Conservation (phyloP, 2,888 invertebrate species). For the Minunthozetes semirufus region DNA sequence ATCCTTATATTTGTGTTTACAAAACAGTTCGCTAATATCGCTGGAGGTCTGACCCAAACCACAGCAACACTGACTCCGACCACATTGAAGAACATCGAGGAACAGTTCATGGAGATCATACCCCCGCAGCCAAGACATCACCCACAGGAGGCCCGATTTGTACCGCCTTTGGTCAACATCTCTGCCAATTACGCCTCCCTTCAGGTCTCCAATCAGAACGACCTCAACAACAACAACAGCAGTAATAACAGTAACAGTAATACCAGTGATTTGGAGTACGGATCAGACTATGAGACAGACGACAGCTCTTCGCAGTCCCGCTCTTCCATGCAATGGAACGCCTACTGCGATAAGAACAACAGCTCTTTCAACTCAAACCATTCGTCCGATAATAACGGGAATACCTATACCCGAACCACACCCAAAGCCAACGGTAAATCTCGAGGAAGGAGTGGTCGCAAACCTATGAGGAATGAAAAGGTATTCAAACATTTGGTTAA, state of each 20-base stretch:
- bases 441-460: conserved; percentile 60
- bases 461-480: conserved; percentile 62
- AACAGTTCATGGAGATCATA: conserved; percentile 72
- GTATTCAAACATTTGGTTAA: conserved; percentile 43
- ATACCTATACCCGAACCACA: background rate
- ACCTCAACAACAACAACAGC: conserved; percentile 14
- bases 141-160: conserved; percentile 84
- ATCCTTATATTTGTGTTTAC: background rate
- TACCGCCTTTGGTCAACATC: conserved; percentile 61
- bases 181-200: conserved; percentile 31
- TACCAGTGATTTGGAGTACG: conserved; percentile 10
- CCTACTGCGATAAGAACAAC: conserved; percentile 1
- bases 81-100: conserved; percentile 80
- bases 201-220: conserved; percentile 3
- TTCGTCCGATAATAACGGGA: background rate
- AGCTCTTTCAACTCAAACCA: background rate
- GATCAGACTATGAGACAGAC: conserved; percentile 8
- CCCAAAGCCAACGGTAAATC: background rate
- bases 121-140: conserved; percentile 54
- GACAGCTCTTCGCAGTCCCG: conserved; percentile 26
- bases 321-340: conserved; percentile 10
- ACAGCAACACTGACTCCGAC: conserved; percentile 91
- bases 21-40: conserved; percentile 21
- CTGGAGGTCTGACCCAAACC: conserved; percentile 84
- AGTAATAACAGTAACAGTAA: conserved; percentile 22